phyloP scores from a whole-genome alignment of 37 sponge, comb jelly and placozoan genomes.

The Bolinopsis microptera region DNA sequence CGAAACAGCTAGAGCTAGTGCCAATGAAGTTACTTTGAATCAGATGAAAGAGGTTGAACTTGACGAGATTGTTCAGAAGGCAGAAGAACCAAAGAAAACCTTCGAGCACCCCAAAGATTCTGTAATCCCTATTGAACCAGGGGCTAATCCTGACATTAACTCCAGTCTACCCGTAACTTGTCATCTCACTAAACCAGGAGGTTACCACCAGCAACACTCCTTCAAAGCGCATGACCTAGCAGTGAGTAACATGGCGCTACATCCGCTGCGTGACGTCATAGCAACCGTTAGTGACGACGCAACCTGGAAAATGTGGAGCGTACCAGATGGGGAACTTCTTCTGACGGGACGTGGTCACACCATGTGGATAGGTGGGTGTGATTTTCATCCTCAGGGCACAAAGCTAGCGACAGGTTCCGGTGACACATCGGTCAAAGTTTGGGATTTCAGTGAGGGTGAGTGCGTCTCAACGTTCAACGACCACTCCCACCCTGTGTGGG shows the following conservation, averaged over 20 bases:
- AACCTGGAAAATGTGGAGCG: conserved; percentile 89
- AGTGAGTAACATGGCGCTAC: conserved; percentile 68
- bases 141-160: not conserved
- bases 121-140: not conserved
- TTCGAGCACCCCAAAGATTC: conserved; percentile 3
- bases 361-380: conserved; percentile 79
- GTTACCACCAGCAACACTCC: conserved; percentile 65
- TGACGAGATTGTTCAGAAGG: not conserved
- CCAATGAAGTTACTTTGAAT: too few relatives aligned
- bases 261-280: conserved; percentile 77
- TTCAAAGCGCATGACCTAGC: conserved; percentile 73
- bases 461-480: conserved; percentile 79
- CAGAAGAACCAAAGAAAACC: not conserved
- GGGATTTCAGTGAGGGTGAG: conserved; percentile 75
- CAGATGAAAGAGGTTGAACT: not conserved
- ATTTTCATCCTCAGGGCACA: conserved; percentile 75
- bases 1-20: not conserved
- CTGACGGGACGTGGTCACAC: conserved; percentile 89
- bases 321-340: conserved; percentile 75
- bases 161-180: conserved; percentile 69
- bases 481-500: conserved; percentile 92
- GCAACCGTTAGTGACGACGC: conserved; percentile 94
- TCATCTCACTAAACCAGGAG: conserved; percentile 80
- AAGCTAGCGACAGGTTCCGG: conserved; percentile 85
- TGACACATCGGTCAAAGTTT: conserved; percentile 87